These are phyloP conservation scores for Lucinisca nassula DNA, from an alignment of 2,888 invertebrate genomes.

Conservation along the genomic window DNA sequence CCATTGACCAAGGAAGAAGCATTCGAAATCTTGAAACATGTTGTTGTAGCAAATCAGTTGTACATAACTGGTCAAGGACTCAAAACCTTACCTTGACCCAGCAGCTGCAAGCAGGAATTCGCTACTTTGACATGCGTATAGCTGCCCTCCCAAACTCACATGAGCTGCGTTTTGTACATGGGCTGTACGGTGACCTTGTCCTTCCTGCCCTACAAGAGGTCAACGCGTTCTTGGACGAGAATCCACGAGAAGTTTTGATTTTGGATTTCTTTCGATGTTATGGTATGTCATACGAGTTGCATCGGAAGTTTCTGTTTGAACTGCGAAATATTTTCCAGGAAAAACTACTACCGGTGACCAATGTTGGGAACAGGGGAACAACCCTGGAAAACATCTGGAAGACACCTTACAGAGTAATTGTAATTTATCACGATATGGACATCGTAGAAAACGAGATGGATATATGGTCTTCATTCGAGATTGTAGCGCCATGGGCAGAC, in stretches of 20 bases:
- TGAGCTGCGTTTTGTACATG: constrained; percentile 93
- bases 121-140: constrained; percentile 94
- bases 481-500: constrained; percentile 95
- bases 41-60: constrained; percentile 88
- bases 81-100: constrained; percentile 91
- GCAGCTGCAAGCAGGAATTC: constrained; percentile 93
- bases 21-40: constrained; percentile 90
- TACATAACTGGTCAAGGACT: constrained; percentile 94
- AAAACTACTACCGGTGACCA: constrained; percentile 90
- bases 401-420: constrained; percentile 89
- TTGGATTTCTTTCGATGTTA: constrained; percentile 96
- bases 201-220: constrained; percentile 91
- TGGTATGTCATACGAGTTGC: constrained; percentile 91
- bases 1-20: constrained; percentile 92
- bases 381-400: constrained; percentile 90
- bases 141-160: constrained; percentile 90
- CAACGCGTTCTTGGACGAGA: constrained; percentile 91
- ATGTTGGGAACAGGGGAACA: constrained; percentile 89
- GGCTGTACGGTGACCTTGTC: constrained; percentile 93
- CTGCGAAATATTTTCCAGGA: constrained; percentile 90
- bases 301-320: constrained; percentile 90
- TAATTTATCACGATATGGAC: constrained; percentile 84
- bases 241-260: constrained; percentile 93
- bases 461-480: constrained; percentile 91
- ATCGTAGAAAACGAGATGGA: constrained; percentile 41